These are phyloP conservation scores for Toxotes jaculatrix DNA, from an alignment of 2,113 vertebrate genomes.

Conservation along the genomic window DNA sequence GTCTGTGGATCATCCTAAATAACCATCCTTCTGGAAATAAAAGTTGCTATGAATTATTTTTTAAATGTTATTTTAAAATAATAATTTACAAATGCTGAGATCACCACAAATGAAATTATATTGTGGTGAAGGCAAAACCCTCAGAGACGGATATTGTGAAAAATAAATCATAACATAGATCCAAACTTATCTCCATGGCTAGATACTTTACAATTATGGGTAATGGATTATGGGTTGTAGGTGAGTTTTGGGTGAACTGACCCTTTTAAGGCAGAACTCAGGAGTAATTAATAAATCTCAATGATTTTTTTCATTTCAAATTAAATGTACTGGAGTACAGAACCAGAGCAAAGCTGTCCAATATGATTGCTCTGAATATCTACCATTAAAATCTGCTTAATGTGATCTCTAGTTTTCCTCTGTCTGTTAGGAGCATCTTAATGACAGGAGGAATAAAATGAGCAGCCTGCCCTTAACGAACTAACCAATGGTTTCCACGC, in stretches of 20 bases:
- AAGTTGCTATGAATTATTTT: background rate
- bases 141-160: background rate
- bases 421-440: background rate
- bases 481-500: background rate
- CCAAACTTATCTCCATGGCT: background rate
- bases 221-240: no score
- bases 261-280: slow-evolving; percentile 3
- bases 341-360: background rate
- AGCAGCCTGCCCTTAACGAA: background rate
- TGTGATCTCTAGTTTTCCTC: background rate
- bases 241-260: background rate
- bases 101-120: background rate
- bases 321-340: background rate
- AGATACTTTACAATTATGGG: background rate
- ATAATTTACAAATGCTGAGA: background rate
- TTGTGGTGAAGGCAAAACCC: background rate
- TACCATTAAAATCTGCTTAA: background rate
- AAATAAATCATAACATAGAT: background rate
- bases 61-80: background rate
- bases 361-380: background rate
- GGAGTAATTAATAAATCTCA: background rate
- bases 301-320: background rate
- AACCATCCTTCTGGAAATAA: background rate
- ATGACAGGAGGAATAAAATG: slow-evolving; percentile 1
- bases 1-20: background rate